Percentiles rank a stretch among this genome's conserved stretches.
Evolutionary conservation across 2,888 invertebrate genomes (phyloP).

Genomic region (Cheilosia vulpina): DNA sequence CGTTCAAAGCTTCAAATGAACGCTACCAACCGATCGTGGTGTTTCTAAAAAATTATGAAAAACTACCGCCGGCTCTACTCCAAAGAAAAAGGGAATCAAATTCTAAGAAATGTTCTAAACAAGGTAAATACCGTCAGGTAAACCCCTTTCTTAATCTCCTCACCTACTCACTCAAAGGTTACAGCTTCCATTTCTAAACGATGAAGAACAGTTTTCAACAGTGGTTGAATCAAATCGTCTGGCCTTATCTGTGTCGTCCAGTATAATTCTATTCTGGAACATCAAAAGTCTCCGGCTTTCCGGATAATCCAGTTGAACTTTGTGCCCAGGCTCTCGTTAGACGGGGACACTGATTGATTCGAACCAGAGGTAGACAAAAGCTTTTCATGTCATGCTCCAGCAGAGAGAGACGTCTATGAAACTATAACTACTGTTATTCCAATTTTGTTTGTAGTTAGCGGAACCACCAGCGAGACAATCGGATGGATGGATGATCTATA

Average conservation of each 20-base stretch:
- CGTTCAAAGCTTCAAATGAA: too few species aligned
- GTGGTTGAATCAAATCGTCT: too few species aligned
- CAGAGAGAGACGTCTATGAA: slow-evolving; percentile 23
- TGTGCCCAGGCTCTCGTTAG: neutral
- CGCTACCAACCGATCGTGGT: too few species aligned
- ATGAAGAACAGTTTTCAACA: too few species aligned
- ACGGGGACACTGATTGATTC: slow-evolving; percentile 51
- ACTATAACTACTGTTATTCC: slow-evolving; percentile 45
- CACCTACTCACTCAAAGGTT: too few species aligned
- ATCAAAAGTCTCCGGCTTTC: slow-evolving; percentile 3
- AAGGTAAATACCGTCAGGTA: too few species aligned
- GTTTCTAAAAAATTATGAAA: too few species aligned
- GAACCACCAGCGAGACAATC: slow-evolving; percentile 23
- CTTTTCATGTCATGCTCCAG: slow-evolving; percentile 37
- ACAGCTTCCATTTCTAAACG: too few species aligned
- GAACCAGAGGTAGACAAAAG: slow-evolving; percentile 34
- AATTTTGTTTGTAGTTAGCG: slow-evolving; percentile 19
- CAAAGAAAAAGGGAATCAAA: too few species aligned
- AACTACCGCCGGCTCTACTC: too few species aligned
- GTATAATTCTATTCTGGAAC: neutral
- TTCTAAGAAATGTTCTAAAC: too few species aligned
- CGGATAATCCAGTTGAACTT: slow-evolving; percentile 5
- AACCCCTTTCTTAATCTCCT: too few species aligned
- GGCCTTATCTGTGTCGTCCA: neutral
- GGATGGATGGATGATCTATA: slow-evolving; percentile 13